These are phyloP conservation scores for Gavia stellata DNA, from an alignment of 2,113 vertebrate species.

Conservation along the genomic window DNA sequence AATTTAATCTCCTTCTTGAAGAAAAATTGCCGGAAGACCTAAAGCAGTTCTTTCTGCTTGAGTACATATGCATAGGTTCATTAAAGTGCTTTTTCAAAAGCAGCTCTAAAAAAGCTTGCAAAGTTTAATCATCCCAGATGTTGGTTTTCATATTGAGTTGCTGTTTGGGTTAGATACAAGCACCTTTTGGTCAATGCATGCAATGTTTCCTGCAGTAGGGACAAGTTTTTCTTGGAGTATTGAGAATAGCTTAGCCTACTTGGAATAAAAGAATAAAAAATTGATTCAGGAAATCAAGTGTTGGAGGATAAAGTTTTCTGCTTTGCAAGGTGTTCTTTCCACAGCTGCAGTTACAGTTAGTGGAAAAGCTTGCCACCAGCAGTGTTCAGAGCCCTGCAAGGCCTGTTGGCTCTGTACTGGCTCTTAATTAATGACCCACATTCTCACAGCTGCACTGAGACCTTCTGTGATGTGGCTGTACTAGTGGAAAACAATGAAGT, in stretches of 20 bases:
- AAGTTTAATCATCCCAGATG: conserved; percentile 8
- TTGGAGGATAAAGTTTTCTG: neutral
- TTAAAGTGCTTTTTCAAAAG: neutral
- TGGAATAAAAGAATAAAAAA: neutral
- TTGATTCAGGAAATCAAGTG: neutral
- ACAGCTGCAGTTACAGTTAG: neutral
- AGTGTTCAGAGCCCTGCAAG: neutral
- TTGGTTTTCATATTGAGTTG: neutral
- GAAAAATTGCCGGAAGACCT: neutral
- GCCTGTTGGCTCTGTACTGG: neutral
- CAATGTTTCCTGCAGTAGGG: neutral
- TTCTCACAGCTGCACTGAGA: neutral
- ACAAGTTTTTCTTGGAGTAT: neutral
- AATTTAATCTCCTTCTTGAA: neutral
- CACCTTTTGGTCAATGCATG: neutral
- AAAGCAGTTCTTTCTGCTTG: neutral
- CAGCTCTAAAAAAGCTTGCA: neutral
- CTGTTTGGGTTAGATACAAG: neutral
- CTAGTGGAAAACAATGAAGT: conserved; percentile 7
- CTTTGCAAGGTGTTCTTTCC: neutral
- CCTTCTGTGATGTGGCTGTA: neutral
- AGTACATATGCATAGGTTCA: neutral
- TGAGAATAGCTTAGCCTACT: neutral
- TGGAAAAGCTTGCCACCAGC: neutral
- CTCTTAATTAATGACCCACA: neutral